These are phyloP conservation scores for Corythornis vintsioides DNA, from an alignment of 2,113 vertebrate genomes.

Conservation along the genomic window DNA sequence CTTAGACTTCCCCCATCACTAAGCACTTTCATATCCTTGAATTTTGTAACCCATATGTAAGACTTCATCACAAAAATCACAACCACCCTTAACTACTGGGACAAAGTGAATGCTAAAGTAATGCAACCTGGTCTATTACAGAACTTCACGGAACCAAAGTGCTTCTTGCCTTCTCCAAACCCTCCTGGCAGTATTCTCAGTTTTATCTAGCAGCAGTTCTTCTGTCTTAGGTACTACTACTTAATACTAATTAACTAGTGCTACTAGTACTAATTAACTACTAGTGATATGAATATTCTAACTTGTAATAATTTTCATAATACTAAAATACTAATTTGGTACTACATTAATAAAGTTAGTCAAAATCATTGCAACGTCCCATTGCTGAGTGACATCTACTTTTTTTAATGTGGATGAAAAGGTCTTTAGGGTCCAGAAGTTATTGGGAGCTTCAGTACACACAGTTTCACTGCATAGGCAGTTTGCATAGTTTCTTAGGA, in stretches of 20 bases:
- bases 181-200: background rate
- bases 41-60: background rate
- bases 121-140: background rate
- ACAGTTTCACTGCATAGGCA: background rate
- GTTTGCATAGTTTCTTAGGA: background rate
- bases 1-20: background rate
- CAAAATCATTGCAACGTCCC: background rate
- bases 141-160: background rate
- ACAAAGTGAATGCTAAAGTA: background rate
- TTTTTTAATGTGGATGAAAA: background rate
- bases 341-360: background rate
- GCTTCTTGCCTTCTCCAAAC: background rate
- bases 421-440: background rate
- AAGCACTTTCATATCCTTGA: background rate
- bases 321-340: no score
- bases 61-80: background rate
- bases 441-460: background rate
- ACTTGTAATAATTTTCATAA: no score
- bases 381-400: background rate
- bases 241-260: no score
- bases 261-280: no score
- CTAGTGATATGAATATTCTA: no score
- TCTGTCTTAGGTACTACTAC: background rate
- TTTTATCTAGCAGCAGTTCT: background rate
- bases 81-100: background rate